Evolutionary conservation across 2,797 vertebrate genomes (phyloP), one percentile per base, ranked within the genome.

Genomic region (Vultur gryphus): DNA sequence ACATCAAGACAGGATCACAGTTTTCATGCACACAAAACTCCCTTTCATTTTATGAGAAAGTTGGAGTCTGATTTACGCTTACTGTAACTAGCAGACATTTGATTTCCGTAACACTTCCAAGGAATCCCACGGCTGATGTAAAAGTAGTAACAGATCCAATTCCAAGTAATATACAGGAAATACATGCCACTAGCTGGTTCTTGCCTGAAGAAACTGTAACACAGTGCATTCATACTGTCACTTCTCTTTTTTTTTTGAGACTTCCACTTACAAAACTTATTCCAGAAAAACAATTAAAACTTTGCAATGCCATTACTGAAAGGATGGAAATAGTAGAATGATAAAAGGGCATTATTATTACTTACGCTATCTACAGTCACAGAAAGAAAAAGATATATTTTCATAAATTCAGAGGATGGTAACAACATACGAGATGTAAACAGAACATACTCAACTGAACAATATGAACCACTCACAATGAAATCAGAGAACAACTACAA

Each of bases 101-200:
- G 70, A 81, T 91, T 97, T 96, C 89, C 43, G 24, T 71, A 67
- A 88, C 21, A 87, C 44, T 96, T 94, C 89, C 95, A 90, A 96
- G 46, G 48, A 85, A 80, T 90, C 89, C 88, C 54, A 97, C 6
- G 1, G 81, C 48, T 91, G 91, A 96, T 77, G 72, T 54, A 79
- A 96, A 85, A 92, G 59, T 46, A 85, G 39, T 37, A 70, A 84
- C 13, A 54, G 64, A 96, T 92, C 85, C 85, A 71, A 8, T 70
- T 79, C 72, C 95, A 92, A 96, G 61, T 35, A 96, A 89, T 39
- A 89, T 33, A 79, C 21, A 77, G 82, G 80, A 97, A 95, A 95
- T 58, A n/a, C 9, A 48, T 29, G 28, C 10, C 66, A 70, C 21
- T 23, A 91, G 33, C 7, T 88, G 70, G n/a, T 94, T 93, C 49